Percentiles rank a stretch among this genome's conserved stretches.
Conservation (phyloP, 2,113 vertebrate species). For the Spermophilus dauricus region DNA sequence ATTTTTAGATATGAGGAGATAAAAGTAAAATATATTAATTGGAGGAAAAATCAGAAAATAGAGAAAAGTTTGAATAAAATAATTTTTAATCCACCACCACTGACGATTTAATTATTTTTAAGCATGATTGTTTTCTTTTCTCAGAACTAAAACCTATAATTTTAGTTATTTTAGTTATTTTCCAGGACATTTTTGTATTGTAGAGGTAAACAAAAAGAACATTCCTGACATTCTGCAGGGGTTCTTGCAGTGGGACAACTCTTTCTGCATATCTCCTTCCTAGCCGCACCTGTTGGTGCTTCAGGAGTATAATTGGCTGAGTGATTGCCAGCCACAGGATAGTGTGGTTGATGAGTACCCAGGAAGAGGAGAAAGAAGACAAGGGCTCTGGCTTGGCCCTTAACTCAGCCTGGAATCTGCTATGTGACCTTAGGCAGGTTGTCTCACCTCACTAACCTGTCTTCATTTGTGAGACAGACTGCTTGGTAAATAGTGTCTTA, state of each 20-base stretch:
- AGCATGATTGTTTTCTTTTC: background rate
- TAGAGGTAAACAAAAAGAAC: background rate
- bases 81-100: background rate
- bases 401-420: background rate
- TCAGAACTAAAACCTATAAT: background rate
- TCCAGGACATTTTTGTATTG: background rate
- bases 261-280: background rate
- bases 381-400: background rate
- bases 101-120: background rate
- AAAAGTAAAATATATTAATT: background rate
- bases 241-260: no score
- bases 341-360: background rate
- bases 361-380: background rate
- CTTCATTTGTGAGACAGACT: background rate
- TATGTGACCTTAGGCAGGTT: background rate
- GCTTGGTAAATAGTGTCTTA: background rate
- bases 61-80: background rate
- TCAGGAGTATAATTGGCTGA: background rate
- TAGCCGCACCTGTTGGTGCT: background rate
- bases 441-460: background rate
- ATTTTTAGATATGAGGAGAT: background rate
- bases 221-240: background rate
- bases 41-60: background rate
- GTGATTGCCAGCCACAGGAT: background rate
- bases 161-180: background rate